Base-by-base conservation (phyloP, 2,797 vertebrate genomes). In the Ambastaia sidthimunki region DNA sequence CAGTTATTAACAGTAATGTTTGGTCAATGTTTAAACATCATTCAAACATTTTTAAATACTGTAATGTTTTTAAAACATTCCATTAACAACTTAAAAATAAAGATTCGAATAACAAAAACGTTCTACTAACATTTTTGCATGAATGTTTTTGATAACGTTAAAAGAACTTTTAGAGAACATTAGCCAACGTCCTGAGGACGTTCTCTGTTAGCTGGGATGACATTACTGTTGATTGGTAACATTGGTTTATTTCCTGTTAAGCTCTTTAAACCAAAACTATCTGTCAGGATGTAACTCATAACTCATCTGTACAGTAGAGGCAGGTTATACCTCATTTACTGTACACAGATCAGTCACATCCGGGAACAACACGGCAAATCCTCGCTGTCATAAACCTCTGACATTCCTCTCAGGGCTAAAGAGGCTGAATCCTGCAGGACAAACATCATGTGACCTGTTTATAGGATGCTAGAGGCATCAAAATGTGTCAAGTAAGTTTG, bases 401-500 rank as follows among this genome's bases (percentile, higher is more conserved):
- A 71, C 68, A 21, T 63, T 78, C 21, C 37, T 60, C 76, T 60
- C 55, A 34, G 71, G 67, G 67, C 55, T 62, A 10, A 21, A 50
- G 59, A 10, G 25, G 73, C 41, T 76, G 31, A 63, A 82, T 18
- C 50, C 75, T 54, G 31, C 3, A 28, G 74, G 62, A 50, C 41
- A 7, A 23, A 28, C 52, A 72, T 67, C 48, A 16, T 31, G 31
- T 76, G 71, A 68, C 63, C 72, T 5, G 25, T 37, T 75, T 74
- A 62, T 71, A 74, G 55, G 81, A 74, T 19, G 52, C 65, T 73
- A 23, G 66, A 47, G 66, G 71, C 71, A 34, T 57, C 60, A 41
- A 78, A 81, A 28, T 78, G 65, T 70, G 78, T 76, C 72, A 80
- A 59, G 54, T 74, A 74, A 71, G 57, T 34, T 21, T 78, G 74